A percentile compares a stretch with the other conserved stretches of the same genome.
Conservation (phyloP, 2,888 invertebrate species). For the Noctua janthina region DNA sequence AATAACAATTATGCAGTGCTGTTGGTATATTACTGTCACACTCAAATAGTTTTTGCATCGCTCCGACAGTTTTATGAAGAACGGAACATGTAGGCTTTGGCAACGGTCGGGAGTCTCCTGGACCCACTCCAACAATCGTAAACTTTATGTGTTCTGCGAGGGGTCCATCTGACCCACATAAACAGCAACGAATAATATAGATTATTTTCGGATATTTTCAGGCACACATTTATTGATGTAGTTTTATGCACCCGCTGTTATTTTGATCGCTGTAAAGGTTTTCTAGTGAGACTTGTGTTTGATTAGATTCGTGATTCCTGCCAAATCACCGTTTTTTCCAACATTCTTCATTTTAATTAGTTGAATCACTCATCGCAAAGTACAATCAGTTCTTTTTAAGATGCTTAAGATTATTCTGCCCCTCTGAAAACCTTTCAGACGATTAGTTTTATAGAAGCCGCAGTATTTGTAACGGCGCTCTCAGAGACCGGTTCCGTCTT, state of each 20-base stretch:
- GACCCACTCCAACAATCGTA: conserved; percentile 73
- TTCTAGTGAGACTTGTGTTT: background rate
- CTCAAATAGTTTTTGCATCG: conserved; percentile 16
- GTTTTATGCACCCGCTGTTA: background rate
- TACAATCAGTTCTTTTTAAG: conserved; percentile 5
- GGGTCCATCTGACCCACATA: conserved; percentile 46
- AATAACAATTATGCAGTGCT: background rate
- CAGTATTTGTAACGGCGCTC: conserved; percentile 58
- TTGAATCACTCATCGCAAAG: conserved; percentile 3
- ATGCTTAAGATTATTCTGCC: conserved; percentile 39
- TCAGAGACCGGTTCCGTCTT: conserved; percentile 41
- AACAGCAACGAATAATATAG: conserved; percentile 14
- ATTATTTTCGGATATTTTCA: background rate
- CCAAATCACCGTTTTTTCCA: background rate
- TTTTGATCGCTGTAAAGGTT: background rate
- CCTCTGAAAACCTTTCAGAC: conserved; percentile 63
- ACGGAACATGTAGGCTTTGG: conserved; percentile 20
- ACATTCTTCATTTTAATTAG: background rate
- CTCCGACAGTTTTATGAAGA: conserved; percentile 32
- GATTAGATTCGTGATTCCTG: background rate
- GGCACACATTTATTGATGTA: background rate
- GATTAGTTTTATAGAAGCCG: conserved; percentile 68
- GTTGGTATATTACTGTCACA: background rate
- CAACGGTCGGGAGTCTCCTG: conserved; percentile 52
- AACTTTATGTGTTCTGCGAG: conserved; percentile 67